Evolutionary conservation across 2,888 invertebrate genomes (phyloP).

Genomic region (Penaeus monodon): DNA sequence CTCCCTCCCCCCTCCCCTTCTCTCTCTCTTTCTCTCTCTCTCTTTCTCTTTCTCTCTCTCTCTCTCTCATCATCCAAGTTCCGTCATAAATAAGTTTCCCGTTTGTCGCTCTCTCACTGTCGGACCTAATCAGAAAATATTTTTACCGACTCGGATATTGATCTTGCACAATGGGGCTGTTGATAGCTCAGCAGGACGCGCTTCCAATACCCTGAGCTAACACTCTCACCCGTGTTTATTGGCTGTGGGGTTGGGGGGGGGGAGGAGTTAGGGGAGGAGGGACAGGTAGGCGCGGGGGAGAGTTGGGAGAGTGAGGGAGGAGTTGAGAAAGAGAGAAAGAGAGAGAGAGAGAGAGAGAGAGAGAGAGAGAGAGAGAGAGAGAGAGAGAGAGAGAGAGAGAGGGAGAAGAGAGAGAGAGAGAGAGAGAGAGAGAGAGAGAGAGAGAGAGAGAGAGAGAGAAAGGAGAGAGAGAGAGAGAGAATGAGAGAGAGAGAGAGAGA

Average conservation of each 20-base stretch:
- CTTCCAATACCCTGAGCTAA: neutral
- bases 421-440: neutral
- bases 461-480: too few relatives aligned
- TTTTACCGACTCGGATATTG: constrained; percentile 19
- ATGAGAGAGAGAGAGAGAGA: neutral
- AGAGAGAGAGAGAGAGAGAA: neutral
- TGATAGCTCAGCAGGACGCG: neutral
- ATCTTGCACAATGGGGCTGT: constrained; percentile 6
- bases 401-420: neutral
- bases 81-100: constrained; percentile 33
- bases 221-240: neutral
- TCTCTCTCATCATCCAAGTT: constrained; percentile 12
- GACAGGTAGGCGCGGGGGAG: neutral
- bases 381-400: neutral
- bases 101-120: constrained; percentile 16
- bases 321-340: neutral
- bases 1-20: too few relatives aligned
- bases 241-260: neutral
- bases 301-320: neutral
- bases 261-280: neutral
- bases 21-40: too few relatives aligned
- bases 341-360: neutral
- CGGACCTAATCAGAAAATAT: constrained; percentile 35
- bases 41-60: too few relatives aligned
- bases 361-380: neutral